Evolutionary conservation across 2,113 vertebrate genomes (phyloP), one percentile per base, ranked within the genome.

Genomic region (Hippolais icterina): DNA sequence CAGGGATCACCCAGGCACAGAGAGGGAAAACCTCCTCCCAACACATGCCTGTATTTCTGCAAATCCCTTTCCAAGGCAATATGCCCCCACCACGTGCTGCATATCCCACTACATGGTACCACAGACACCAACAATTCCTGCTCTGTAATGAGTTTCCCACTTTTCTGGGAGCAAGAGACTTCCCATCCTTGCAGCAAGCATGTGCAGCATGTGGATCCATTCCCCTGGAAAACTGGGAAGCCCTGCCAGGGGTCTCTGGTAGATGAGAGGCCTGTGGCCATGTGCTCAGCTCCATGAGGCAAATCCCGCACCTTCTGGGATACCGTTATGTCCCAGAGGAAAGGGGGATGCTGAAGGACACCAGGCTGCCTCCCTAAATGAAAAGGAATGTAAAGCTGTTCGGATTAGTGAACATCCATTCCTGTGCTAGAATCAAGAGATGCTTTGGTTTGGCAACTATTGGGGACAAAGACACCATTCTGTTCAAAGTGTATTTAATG

Each of bases 341-440:
- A 39, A 70, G 75, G 11, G 9, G 50, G 57, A 46, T 64, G 63
- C 54, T 61, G 6, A 76, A 50, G 61, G 44, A 39, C 53, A 53
- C 23, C 1, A 2, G 25, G 44, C 50, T 82, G 72, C 57, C 70
- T 84, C 50, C 93, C 19, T 21, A 17, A 87, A 54, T 23, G 57
- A 35, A 78, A 74, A 53, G 47, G 17, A 31, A 29, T 14, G 47
- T 4, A 50, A 74, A 90, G 72, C 75, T 63, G 53, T 42, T 93
- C 25, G 70, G 91, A 96, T 93, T 31, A 87, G 47, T 12, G 59
- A 33, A 70, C 82, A 66, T 93, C 87, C 70, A 52, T 85, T 63
- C 81, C 71, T 21, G 69, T 4, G 1, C 81, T 70, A 75, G 82
- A 88, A 88, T 90, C 39, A 15, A 89, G 91, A 91, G 82, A 71